Conservation (phyloP, 2,797 vertebrate genomes). For the Pristis pectinata region DNA sequence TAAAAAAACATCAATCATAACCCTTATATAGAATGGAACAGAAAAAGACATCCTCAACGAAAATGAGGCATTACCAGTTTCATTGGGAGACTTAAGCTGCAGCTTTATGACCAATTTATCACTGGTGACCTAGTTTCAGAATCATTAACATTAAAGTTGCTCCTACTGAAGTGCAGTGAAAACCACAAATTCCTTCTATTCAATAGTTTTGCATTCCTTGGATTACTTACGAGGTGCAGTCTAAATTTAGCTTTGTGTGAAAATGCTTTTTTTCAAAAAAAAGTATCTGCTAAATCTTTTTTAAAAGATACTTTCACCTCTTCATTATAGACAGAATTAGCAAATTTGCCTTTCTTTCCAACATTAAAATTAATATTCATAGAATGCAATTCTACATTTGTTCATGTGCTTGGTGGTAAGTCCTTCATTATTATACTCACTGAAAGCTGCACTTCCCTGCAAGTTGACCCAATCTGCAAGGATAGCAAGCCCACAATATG, state of each 20-base stretch:
- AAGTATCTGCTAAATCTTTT: not conserved
- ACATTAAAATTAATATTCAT: not conserved
- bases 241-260: not conserved
- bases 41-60: not conserved
- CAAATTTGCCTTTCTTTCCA: not conserved
- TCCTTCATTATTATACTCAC: not conserved
- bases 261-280: not conserved
- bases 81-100: no score
- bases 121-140: not conserved
- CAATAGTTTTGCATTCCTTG: not conserved
- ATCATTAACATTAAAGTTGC: not conserved
- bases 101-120: not conserved
- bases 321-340: not conserved
- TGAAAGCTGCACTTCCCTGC: not conserved
- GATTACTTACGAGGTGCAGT: not conserved
- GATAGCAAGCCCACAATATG: not conserved
- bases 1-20: no score
- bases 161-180: not conserved
- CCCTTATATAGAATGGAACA: not conserved
- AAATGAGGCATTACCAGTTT: not conserved
- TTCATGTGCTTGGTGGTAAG: not conserved
- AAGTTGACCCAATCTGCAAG: not conserved
- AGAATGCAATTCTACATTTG: not conserved
- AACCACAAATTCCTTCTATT: not conserved
- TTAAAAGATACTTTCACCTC: not conserved